A percentile compares a stretch with the other conserved stretches of the same genome.
These are phyloP conservation scores for Drosophila azteca DNA, from an alignment of 1,140 invertebrate genomes.

Conservation along the genomic window DNA sequence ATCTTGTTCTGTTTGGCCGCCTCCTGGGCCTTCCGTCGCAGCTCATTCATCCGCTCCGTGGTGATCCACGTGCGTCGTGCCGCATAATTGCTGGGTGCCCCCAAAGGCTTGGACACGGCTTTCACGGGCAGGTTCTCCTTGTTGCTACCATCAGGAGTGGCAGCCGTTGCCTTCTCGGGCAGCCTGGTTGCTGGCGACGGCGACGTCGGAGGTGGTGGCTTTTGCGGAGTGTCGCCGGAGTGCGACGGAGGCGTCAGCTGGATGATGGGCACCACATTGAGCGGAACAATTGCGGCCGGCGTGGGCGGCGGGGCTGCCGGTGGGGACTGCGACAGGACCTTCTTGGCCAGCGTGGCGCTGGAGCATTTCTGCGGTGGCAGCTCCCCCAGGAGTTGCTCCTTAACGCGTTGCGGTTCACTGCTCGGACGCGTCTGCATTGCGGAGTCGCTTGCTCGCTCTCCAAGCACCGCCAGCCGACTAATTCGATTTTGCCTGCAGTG, in stretches of 20 bases:
- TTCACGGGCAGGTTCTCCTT: conserved; percentile 52
- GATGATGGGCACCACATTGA: conserved; percentile 54
- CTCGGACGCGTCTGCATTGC: conserved; percentile 65
- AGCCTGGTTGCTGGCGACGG: neutral
- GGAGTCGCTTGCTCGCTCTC: conserved; percentile 35
- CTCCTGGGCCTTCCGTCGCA: conserved; percentile 84
- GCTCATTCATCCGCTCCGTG: conserved; percentile 84
- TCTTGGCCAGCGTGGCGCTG: conserved; percentile 57
- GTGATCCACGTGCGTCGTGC: conserved; percentile 83
- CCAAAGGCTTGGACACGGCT: conserved; percentile 14
- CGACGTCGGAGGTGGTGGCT: neutral
- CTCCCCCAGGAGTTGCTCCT: conserved; percentile 22
- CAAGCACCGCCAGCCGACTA: conserved; percentile 59
- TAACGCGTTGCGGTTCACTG: conserved; percentile 59
- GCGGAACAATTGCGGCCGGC: conserved; percentile 22
- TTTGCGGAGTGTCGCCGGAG: conserved; percentile 24
- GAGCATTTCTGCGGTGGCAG: conserved; percentile 44
- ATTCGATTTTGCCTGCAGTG: conserved; percentile 17
- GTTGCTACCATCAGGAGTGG: conserved; percentile 35
- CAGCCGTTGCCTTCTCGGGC: neutral
- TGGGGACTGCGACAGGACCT: conserved; percentile 17
- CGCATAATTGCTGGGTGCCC: conserved; percentile 68
- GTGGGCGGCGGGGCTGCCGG: conserved; percentile 47
- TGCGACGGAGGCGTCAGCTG: conserved; percentile 49
- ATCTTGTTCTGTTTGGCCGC: conserved; percentile 85